Evolutionary conservation across 2,797 vertebrate genomes (phyloP), one percentile per base, ranked within the genome.

Genomic region (Helicolenus hilgendorfi): DNA sequence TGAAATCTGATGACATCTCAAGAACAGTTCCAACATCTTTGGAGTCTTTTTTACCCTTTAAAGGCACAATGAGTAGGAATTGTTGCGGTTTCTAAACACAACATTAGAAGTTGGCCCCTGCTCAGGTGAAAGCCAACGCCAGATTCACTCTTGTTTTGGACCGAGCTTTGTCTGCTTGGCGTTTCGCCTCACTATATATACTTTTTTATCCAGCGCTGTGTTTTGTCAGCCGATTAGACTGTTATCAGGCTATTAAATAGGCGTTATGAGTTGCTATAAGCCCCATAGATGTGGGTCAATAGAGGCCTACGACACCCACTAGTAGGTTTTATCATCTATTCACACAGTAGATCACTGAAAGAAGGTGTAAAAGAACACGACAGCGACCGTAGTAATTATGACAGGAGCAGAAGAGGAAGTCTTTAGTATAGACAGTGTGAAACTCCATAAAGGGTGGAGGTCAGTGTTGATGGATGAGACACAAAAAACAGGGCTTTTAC

Each of bases 1-100:
- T 87, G 69, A 71, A 92, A 81, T 88, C 75, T 38, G 31, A 92
- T 77, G 77, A 72, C 71, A 38, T 87, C 56, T 84, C 78, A 80
- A 84, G 79, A 76, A 69, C 45, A 60, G 24, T 41, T 75, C 22
- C 45, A 64, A 58, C 20, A 36, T 55, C 29, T 38, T 69, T 45
- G 15, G 4, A 18, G 7, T 35, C 2, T 31, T 45, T 64, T 62
- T 71, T 27, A 18, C 2, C 20, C 13, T 72, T 72, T n/a, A 11
- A 72, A 72, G 14, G 24, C n/a, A 36, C 31, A n/a, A 36, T 22
- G 33, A 64, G 33, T 11, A 36, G 33, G 62, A 67, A 38, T 67
- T 24, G 22, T 67, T 53, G 45, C 4, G 4, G 22, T 70, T 53
- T 22, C 13, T 58, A 38, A 38, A 67, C 35, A 36, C 41, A 20